Evolutionary conservation across 1,140 invertebrate genomes (phyloP).

Genomic region (Octopus sinensis): DNA sequence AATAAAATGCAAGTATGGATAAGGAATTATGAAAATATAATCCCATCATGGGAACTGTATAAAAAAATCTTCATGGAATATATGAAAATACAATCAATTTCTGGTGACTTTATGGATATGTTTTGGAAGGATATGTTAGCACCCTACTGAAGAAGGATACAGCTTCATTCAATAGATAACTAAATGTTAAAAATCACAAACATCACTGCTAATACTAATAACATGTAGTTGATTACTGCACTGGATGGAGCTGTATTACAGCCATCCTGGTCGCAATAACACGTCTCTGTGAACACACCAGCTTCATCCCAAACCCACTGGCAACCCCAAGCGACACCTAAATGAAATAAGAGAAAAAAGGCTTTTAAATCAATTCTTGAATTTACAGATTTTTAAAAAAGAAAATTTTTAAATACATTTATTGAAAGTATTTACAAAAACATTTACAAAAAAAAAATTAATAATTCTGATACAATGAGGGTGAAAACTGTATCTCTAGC

Average conservation of each 20-base stretch:
- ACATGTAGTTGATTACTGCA: no score
- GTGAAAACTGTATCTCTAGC: not conserved
- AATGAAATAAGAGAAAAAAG: conserved; percentile 3
- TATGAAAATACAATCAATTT: no score
- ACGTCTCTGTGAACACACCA: conserved; percentile 55
- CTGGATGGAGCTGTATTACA: conserved; percentile 42
- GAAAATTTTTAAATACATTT: not conserved
- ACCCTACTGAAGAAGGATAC: no score
- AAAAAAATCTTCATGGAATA: no score
- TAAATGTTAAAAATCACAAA: no score
- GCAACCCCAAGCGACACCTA: conserved; percentile 57
- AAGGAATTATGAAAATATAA: no score
- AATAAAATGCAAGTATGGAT: no score
- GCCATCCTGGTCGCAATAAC: conserved; percentile 54
- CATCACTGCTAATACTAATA: no score
- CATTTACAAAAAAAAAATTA: not conserved
- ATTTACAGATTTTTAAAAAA: not conserved
- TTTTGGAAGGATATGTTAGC: no score
- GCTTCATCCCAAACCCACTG: conserved; percentile 54
- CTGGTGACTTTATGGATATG: no score
- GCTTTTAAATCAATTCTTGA: not conserved
- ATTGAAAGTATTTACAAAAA: not conserved
- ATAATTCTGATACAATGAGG: not conserved
- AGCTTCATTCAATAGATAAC: no score
- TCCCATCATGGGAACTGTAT: no score